Evolutionary conservation across 1,140 invertebrate species (phyloP).

Genomic region (Microvelia longipes): DNA sequence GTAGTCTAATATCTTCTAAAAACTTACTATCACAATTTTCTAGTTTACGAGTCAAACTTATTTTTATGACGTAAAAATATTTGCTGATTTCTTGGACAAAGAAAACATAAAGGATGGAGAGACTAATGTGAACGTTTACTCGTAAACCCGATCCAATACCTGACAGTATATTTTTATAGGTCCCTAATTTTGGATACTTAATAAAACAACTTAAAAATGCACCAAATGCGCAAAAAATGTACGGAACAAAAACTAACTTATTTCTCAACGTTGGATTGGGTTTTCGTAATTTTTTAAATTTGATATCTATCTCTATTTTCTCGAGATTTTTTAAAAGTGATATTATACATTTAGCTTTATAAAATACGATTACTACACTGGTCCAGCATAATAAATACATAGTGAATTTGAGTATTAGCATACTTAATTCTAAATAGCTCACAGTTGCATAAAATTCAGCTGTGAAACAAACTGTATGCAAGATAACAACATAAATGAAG

Average conservation of each 20-base stretch:
- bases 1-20: not conserved
- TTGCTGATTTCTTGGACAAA: not conserved
- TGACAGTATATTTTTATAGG: not conserved
- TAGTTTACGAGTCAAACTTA: not conserved
- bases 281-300: not conserved
- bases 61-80: not conserved
- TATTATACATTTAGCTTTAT: not conserved
- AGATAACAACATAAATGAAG: not conserved
- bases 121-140: not conserved
- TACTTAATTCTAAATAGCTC: not conserved
- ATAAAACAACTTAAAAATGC: not conserved
- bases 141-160: not conserved
- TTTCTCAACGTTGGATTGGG: not conserved
- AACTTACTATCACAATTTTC: not conserved
- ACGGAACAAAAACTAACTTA: not conserved
- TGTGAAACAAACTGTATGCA: not conserved
- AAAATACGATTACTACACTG: not conserved
- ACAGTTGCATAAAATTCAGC: not conserved
- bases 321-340: not conserved
- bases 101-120: not conserved
- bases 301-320: not conserved
- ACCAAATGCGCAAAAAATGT: not conserved
- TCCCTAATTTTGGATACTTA: not conserved
- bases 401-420: not conserved
- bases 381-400: not conserved